Evolutionary conservation across 2,888 invertebrate species (phyloP).

Genomic region (Ptychoptera albimana): DNA sequence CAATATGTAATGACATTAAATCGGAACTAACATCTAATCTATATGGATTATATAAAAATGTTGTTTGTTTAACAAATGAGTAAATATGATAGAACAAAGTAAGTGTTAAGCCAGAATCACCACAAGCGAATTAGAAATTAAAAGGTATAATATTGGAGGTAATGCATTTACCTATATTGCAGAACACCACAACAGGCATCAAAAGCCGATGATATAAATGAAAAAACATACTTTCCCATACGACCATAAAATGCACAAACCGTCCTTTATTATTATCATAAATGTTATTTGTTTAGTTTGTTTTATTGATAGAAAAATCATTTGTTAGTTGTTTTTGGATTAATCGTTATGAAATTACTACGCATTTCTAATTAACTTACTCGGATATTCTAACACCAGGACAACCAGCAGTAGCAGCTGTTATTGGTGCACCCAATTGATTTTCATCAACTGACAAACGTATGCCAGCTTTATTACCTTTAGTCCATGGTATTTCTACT

Average conservation of each 20-base stretch:
- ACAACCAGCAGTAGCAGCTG: conserved; percentile 31
- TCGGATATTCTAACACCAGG: conserved; percentile 54
- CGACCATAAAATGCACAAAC: conserved; percentile 50
- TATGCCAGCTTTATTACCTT: conserved; percentile 40
- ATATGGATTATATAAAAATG: conserved; percentile 14
- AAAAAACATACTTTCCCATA: conserved; percentile 50
- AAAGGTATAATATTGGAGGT: neutral
- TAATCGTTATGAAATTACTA: neutral
- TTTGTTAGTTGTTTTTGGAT: neutral
- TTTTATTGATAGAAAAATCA: neutral
- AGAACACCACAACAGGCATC: conserved; percentile 48
- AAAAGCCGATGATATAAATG: conserved; percentile 52
- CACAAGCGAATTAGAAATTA: no score
- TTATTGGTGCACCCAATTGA: conserved; percentile 15
- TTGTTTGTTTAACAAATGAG: no score
- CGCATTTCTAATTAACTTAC: conserved; percentile 32
- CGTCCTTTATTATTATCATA: conserved; percentile 29
- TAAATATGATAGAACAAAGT: no score
- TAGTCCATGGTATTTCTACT: conserved; percentile 56
- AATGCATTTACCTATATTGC: conserved; percentile 1
- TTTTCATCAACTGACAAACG: conserved; percentile 33
- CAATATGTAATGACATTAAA: conserved; percentile 71
- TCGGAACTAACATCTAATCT: conserved; percentile 72
- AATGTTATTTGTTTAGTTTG: neutral
- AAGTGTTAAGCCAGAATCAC: no score